These are phyloP conservation scores for Anthoscopus minutus DNA, from an alignment of 2,113 vertebrate species.

Conservation along the genomic window DNA sequence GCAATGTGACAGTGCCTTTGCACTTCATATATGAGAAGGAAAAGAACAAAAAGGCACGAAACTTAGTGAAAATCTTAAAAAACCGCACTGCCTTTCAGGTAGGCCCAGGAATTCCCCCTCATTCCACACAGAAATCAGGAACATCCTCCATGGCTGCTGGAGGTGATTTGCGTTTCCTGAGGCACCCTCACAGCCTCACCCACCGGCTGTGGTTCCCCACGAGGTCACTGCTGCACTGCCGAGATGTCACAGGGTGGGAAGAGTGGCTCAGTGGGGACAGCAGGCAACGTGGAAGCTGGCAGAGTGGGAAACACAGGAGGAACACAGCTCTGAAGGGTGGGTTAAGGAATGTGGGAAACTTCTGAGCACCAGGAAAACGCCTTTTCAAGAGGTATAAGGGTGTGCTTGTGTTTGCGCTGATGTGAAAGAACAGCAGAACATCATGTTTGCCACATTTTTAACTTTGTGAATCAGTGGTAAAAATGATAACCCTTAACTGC, in stretches of 20 bases:
- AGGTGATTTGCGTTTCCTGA: not conserved
- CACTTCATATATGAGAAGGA: accelerated
- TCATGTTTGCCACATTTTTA: not conserved
- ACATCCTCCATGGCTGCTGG: not conserved
- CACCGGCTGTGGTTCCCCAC: not conserved
- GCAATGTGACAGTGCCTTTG: not conserved
- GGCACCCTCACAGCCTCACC: not conserved
- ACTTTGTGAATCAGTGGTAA: not conserved
- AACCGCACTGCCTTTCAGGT: not conserved
- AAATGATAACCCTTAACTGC: not conserved
- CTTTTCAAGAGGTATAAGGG: not conserved
- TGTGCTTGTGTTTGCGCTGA: not conserved
- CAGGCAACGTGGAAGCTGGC: not conserved
- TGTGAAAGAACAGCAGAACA: not conserved
- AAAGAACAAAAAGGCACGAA: not conserved
- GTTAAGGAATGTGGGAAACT: not conserved
- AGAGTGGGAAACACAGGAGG: not conserved
- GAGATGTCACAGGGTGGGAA: not conserved
- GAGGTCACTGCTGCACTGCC: not conserved
- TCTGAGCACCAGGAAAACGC: accelerated
- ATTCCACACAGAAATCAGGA: not conserved
- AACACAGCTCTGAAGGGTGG: not conserved
- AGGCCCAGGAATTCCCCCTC: not conserved
- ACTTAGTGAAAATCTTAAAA: not conserved
- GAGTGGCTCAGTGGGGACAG: not conserved